Base-by-base conservation (phyloP, 2,888 invertebrate species). In the Tigriopus californicus region DNA sequence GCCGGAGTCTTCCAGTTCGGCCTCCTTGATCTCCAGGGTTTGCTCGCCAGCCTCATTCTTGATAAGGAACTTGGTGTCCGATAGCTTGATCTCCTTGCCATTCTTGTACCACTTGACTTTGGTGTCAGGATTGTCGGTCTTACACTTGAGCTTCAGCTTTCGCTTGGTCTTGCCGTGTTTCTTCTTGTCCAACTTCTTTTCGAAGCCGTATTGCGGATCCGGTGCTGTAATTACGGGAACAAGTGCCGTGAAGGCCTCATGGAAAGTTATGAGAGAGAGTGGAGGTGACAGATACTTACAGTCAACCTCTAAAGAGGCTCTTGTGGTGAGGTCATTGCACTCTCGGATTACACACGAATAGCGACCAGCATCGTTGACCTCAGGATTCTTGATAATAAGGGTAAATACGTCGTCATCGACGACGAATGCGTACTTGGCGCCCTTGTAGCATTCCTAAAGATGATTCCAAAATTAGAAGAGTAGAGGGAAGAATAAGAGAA, bases 361-460 rank as follows among this genome's bases (percentile, higher is more conserved):
- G 2, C 59, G 25, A 5, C 59, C 59, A 52, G 40, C 40, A 41
- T 59, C 59, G 40, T 18, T 40, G 3, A 22, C 22, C 20, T 59
- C 59, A 12, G 59, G 59, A 40, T 59, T 59, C 42, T 59, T 59
- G 51, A 59, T 59, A 33, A 40, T 59, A 12, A 59, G 18, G 18
- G 48, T 25, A 41, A 48, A 59, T 10, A 49, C 13, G 20, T 59
- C 59, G 11, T 59, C 59, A 18, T 59, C 59, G 20, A 18, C 15
- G 33, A 40, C 20, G 33, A 59, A 48, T 20, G 52, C 18, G 18
- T 20, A 59, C 22, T 59, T 59, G 20, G 41, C 22, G 47, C 59
- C 59, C 24, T 59, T 59, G 59, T 59, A 59, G 59, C 59, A 59
- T 49, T 59, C 59, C 59, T 59, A 52, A 2, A n/a, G 22, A 49